Base-by-base conservation (phyloP, 2,797 vertebrate species). In the Cyprinodon diabolis region DNA sequence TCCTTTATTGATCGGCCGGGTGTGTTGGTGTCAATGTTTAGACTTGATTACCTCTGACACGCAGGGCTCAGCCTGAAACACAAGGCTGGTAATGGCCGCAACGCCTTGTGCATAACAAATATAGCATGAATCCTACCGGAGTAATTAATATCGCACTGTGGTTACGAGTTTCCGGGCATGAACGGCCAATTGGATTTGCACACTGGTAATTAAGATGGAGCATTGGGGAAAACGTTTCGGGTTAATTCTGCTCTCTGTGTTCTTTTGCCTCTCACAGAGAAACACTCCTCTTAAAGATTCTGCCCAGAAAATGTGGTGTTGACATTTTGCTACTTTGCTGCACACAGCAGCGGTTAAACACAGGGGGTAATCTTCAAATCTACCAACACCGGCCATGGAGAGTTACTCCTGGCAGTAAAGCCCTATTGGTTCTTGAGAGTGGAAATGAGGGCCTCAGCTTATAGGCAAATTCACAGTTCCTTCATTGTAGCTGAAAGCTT, bases 21-120 rank as follows among this genome's bases (percentile, higher is more conserved):
- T 83, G 90, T 93, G 94, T 94, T 94, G 92, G 91, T 94, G 93
- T 95, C 93, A 93, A 93, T 92, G 87, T 93, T 94, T 94, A 94
- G 92, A 93, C 94, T 94, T 94, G 94, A 95, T 95, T 95, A 95
- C 92, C 77, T 91, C 93, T 93, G 93, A 95, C 94, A 93, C 80
- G 76, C 89, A 83, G 90, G 82, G 89, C 94, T 70, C 85, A 71
- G 89, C 87, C 88, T 90, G 91, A 91, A 94, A 94, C 92, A 93
- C 91, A 88, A 92, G 91, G 86, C 91, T 84, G 81, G 87, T 92
- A 94, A 94, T 89, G 88, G 89, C 90, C 73, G 71, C 74, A 69
- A 75, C 83, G 90, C 88, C 63, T 87, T 0, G 80, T 89, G 92
- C 93, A 94, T 95, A 94, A 94, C 92, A 94, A 94, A 94, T 95